Conservation (phyloP, 2,888 invertebrate species). For the Ryuthela nishihirai region DNA sequence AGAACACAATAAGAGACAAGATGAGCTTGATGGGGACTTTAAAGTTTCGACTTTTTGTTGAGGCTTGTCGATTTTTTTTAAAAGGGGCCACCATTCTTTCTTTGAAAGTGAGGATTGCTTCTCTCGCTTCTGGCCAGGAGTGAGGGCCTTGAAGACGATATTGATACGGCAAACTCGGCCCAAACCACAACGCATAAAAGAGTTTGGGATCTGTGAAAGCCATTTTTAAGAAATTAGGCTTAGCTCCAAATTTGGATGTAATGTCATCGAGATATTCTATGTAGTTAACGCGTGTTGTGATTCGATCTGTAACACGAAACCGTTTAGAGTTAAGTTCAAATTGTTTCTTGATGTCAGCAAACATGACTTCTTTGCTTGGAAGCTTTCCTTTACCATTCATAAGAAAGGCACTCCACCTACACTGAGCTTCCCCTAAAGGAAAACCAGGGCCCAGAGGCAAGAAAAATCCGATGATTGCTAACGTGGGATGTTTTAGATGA, state of each 20-base stretch:
- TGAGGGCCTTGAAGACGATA: slow-evolving; percentile 51
- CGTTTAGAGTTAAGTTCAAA: slow-evolving; percentile 18
- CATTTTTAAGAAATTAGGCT: slow-evolving; percentile 49
- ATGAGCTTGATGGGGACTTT: slow-evolving; percentile 17
- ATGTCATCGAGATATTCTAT: slow-evolving; percentile 53
- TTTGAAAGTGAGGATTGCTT: slow-evolving; percentile 49
- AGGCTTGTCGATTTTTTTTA: slow-evolving; percentile 7
- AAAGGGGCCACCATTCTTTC: slow-evolving; percentile 39
- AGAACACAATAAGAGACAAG: slow-evolving; percentile 26
- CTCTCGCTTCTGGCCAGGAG: slow-evolving; percentile 52
- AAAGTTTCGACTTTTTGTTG: slow-evolving; percentile 23
- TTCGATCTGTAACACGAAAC: slow-evolving; percentile 19
- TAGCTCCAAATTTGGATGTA: slow-evolving; percentile 51
- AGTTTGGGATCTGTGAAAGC: slow-evolving; percentile 45
- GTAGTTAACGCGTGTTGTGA: slow-evolving; percentile 41
- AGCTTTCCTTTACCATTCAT: slow-evolving; percentile 43
- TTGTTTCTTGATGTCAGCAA: slow-evolving; percentile 15
- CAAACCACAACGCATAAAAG: slow-evolving; percentile 46
- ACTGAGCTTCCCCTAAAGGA: slow-evolving; percentile 54
- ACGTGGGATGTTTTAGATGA: slow-evolving; percentile 47
- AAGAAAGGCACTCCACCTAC: slow-evolving; percentile 51
- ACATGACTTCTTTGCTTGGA: slow-evolving; percentile 20
- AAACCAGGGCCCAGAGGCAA: slow-evolving; percentile 54
- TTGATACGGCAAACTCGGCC: slow-evolving; percentile 50
- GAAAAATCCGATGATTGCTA: slow-evolving; percentile 53